Conservation (phyloP, 35 echinoderm and acorn worm genomes). For the Stichopus chloronotus region DNA sequence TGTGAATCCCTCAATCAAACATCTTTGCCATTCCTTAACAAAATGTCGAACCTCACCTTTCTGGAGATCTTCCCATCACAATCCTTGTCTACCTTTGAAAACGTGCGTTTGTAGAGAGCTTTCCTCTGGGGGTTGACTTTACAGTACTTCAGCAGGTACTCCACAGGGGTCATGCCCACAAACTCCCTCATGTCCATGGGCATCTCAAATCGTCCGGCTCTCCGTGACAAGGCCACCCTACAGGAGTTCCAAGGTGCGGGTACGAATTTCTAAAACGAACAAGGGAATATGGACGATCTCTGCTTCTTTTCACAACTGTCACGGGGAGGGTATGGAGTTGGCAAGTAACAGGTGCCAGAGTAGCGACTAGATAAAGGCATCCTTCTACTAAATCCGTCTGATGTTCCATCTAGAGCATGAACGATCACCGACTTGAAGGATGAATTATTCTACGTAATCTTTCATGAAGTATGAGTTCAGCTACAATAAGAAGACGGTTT, state of each 20-base stretch:
- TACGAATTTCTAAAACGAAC: constrained; percentile 20
- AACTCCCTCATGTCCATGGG: constrained; percentile 89
- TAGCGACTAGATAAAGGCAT: not conserved
- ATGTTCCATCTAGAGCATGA: too few species aligned
- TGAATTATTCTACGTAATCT: too few species aligned
- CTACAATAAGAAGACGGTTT: too few species aligned
- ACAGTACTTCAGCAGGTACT: constrained; percentile 90
- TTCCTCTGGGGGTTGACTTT: constrained; percentile 70
- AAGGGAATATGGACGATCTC: not conserved
- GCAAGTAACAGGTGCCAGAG: not conserved
- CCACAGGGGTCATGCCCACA: constrained; percentile 84
- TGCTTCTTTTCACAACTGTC: not conserved
- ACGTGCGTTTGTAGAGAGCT: constrained; percentile 86
- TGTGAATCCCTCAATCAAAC: not conserved
- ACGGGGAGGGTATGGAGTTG: not conserved
- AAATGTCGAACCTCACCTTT: constrained; percentile 62
- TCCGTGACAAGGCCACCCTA: constrained; percentile 80
- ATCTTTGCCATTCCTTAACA: too few species aligned
- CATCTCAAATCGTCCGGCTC: constrained; percentile 82
- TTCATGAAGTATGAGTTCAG: too few species aligned
- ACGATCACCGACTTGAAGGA: too few species aligned
- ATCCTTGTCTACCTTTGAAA: constrained; percentile 81
- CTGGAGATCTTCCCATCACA: constrained; percentile 82
- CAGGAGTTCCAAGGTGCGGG: constrained; percentile 66
- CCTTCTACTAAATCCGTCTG: too few species aligned